phyloP scores from a whole-genome alignment of 1,140 invertebrate genomes.

The Amphibalanus amphitrite region DNA sequence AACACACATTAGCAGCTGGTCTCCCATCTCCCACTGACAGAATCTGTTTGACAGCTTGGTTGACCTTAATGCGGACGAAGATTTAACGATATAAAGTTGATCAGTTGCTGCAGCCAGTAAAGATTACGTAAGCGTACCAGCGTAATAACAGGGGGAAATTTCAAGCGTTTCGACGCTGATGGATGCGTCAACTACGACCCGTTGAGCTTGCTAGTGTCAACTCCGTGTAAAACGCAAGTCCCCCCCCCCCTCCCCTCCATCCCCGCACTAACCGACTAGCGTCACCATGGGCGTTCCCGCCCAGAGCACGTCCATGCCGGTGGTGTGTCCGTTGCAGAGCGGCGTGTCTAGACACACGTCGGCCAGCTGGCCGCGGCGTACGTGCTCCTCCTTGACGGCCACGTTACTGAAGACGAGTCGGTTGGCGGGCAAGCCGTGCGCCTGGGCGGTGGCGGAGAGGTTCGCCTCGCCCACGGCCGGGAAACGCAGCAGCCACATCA shows the following conservation, averaged over 20 bases:
- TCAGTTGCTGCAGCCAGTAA: too few relatives aligned
- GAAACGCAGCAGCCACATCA: slow-evolving; percentile 90
- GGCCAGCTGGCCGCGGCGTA: slow-evolving; percentile 86
- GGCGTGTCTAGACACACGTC: slow-evolving; percentile 98
- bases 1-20: too few relatives aligned
- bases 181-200: too few relatives aligned
- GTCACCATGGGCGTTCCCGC: slow-evolving; percentile 96
- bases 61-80: too few relatives aligned
- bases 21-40: too few relatives aligned
- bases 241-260: not conserved
- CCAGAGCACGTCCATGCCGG: slow-evolving; percentile 97
- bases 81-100: too few relatives aligned
- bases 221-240: too few relatives aligned
- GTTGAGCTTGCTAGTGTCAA: too few relatives aligned
- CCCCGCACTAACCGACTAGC: slow-evolving; percentile 30
- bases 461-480: slow-evolving; percentile 91
- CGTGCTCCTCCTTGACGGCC: slow-evolving; percentile 98
- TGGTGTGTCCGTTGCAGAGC: slow-evolving; percentile 97
- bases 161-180: too few relatives aligned
- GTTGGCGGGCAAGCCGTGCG: slow-evolving; percentile 62
- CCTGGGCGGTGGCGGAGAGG: slow-evolving; percentile 59
- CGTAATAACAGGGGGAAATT: too few relatives aligned
- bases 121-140: too few relatives aligned
- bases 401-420: slow-evolving; percentile 93
- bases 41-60: too few relatives aligned